Conservation (phyloP, 2,888 invertebrate genomes). For the Pristionchus fissidentatus region DNA sequence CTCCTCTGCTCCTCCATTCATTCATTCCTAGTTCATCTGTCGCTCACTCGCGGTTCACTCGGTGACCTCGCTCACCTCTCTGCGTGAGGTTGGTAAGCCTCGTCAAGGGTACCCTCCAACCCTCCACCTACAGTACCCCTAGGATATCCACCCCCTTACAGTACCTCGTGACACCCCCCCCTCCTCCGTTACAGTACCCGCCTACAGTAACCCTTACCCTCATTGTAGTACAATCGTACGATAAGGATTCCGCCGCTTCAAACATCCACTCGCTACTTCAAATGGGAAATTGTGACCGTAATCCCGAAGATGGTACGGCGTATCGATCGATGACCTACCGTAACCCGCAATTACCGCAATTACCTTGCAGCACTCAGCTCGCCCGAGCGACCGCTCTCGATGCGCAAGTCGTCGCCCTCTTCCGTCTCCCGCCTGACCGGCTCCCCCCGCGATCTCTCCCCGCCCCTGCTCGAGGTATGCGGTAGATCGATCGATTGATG, state of each 20-base stretch:
- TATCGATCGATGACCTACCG: neutral
- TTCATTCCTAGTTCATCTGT: conserved; percentile 2
- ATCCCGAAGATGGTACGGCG: conserved; percentile 43
- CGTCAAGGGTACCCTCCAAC: neutral
- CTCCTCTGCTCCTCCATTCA: neutral
- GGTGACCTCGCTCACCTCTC: neutral
- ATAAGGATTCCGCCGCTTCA: conserved; percentile 29
- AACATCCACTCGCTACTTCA: conserved; percentile 29
- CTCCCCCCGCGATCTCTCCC: conserved; percentile 52
- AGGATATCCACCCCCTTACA: neutral
- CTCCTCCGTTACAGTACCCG: neutral
- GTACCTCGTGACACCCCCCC: neutral
- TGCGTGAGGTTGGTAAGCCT: neutral
- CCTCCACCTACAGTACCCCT: neutral
- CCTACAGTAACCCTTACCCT: neutral
- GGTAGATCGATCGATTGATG: neutral
- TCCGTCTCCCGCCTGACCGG: conserved; percentile 49
- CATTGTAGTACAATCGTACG: neutral
- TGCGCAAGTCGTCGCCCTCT: conserved; percentile 50
- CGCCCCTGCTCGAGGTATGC: conserved; percentile 51
- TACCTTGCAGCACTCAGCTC: conserved; percentile 43
- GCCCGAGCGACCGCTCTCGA: conserved; percentile 47
- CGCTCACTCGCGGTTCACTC: conserved; percentile 8
- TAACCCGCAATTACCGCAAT: neutral
- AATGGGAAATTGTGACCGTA: conserved; percentile 42